phyloP scores from a whole-genome alignment of 2,797 vertebrate species.

The Pipistrellus pipistrellus region DNA sequence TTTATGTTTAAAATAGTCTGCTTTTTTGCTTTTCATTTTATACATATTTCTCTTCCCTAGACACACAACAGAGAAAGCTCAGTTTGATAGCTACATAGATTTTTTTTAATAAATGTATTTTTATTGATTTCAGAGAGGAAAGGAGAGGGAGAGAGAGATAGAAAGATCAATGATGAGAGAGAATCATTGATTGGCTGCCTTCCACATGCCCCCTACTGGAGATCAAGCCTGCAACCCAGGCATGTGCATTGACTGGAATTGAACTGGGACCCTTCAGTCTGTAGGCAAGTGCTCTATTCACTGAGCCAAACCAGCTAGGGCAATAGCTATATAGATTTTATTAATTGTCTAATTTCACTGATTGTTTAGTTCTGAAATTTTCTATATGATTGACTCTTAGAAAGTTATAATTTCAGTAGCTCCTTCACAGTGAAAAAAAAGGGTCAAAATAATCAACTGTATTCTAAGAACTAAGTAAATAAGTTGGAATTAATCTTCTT shows the following conservation, averaged over 20 bases:
- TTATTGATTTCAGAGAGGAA: no score
- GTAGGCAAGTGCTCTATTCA: no score
- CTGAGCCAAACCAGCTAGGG: no score
- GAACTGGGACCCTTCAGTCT: no score
- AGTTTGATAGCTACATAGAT: not conserved
- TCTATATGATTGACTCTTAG: not conserved
- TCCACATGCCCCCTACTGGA: no score
- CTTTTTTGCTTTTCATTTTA: not conserved
- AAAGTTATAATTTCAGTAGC: constrained; percentile 64
- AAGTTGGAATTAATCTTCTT: constrained; percentile 56
- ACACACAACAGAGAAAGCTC: not conserved
- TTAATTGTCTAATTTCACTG: constrained; percentile 25
- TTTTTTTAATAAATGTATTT: not conserved
- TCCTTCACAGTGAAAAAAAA: constrained; percentile 35
- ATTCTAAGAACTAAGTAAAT: constrained; percentile 31
- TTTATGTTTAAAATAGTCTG: not conserved
- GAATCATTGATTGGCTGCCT: no score
- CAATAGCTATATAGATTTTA: constrained; percentile 9
- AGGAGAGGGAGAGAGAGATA: no score
- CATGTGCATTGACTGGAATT: no score
- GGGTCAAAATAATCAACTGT: constrained; percentile 19
- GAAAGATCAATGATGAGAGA: no score
- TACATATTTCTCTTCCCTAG: not conserved
- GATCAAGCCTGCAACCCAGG: no score
- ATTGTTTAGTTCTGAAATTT: constrained; percentile 54